A percentile compares a stretch with the other conserved stretches of the same genome.
These are phyloP conservation scores for Monopterus albus DNA, from an alignment of 2,113 vertebrate genomes.

Conservation along the genomic window DNA sequence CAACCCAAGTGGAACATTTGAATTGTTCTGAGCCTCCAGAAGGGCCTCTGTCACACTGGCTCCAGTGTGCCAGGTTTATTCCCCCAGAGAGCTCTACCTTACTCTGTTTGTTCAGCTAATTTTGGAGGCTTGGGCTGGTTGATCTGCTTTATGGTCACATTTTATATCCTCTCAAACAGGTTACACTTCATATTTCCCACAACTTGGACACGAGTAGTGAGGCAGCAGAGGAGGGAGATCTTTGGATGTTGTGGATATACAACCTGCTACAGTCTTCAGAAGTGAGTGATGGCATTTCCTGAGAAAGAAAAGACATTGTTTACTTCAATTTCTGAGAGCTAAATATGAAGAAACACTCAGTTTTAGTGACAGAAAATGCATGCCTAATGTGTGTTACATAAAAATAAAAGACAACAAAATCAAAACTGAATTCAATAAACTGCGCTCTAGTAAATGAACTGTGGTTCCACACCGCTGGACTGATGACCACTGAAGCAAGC, in stretches of 20 bases:
- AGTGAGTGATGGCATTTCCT: constrained; percentile 66
- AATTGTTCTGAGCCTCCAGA: constrained; percentile 71
- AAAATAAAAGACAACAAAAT: constrained; percentile 20
- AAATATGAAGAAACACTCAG: background rate
- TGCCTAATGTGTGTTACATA: background rate
- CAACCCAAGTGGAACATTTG: constrained; percentile 72
- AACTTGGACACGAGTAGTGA: constrained; percentile 4
- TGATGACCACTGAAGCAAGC: constrained; percentile 79
- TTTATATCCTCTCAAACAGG: constrained; percentile 54
- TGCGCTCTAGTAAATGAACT: constrained; percentile 48
- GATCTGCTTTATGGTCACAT: constrained; percentile 66
- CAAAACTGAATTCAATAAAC: constrained; percentile 29
- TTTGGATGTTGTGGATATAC: background rate
- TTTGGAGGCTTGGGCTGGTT: constrained; percentile 66
- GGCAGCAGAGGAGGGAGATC: background rate
- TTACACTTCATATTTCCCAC: constrained; percentile 25
- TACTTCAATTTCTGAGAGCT: constrained; percentile 8
- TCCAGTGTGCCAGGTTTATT: constrained; percentile 65
- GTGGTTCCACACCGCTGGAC: constrained; percentile 51
- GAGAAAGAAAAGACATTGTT: constrained; percentile 39
- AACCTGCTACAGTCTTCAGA: constrained; percentile 64
- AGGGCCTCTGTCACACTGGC: constrained; percentile 69
- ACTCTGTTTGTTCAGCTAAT: constrained; percentile 76
- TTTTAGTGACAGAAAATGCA: background rate
- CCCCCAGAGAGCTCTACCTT: constrained; percentile 67